Evolutionary conservation across 2,113 vertebrate genomes (phyloP).

Genomic region (Pristiophorus japonicus): DNA sequence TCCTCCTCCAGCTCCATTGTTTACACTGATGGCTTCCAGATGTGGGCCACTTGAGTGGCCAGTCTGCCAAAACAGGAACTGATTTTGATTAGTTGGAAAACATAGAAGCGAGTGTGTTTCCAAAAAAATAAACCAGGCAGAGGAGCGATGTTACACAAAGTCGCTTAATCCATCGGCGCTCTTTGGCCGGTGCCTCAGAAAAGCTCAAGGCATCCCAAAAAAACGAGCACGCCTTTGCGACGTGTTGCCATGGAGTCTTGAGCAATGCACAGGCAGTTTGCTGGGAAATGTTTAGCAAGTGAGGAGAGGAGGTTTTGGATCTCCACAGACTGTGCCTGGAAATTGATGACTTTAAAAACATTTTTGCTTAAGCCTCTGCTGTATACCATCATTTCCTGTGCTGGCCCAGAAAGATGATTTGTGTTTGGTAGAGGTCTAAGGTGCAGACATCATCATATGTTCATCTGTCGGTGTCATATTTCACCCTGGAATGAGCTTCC

Average conservation of each 20-base stretch:
- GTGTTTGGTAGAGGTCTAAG: not conserved
- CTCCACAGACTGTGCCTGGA: not conserved
- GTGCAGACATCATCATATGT: too few relatives aligned
- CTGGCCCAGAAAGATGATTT: not conserved
- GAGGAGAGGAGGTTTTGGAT: not conserved
- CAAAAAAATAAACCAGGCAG: not conserved
- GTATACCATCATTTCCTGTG: not conserved
- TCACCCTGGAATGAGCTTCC: too few relatives aligned
- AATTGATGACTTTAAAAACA: not conserved
- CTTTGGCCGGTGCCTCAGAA: not conserved
- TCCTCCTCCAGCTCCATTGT: constrained; percentile 80
- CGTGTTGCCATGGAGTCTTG: not conserved
- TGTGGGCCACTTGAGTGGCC: constrained; percentile 72
- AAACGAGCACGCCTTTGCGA: not conserved
- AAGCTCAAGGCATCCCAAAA: not conserved
- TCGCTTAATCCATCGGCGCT: not conserved
- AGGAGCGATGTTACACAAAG: not conserved
- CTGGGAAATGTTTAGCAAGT: not conserved
- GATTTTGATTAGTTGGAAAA: constrained; percentile 7
- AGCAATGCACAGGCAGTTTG: not conserved
- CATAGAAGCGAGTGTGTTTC: not conserved
- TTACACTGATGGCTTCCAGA: constrained; percentile 93
- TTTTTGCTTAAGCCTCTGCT: not conserved
- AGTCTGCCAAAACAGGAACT: constrained; percentile 50
- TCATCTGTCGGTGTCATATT: too few relatives aligned